Evolutionary conservation across 1,140 invertebrate genomes (phyloP).

Genomic region (Ceratina japonica): DNA sequence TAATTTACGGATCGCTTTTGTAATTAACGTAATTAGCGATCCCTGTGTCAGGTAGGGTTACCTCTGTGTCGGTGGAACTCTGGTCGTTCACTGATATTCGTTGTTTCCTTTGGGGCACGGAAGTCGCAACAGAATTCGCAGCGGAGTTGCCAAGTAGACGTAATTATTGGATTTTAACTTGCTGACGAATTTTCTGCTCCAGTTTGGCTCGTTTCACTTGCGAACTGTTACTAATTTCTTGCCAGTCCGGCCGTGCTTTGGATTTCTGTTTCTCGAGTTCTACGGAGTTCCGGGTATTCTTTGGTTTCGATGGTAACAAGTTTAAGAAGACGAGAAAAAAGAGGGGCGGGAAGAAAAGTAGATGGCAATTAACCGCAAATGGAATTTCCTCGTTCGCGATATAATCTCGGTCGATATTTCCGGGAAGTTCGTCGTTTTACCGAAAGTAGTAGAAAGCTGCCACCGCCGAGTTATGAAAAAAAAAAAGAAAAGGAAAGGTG

Average conservation of each 20-base stretch:
- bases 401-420: not conserved
- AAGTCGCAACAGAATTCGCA: not conserved
- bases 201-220: not conserved
- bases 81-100: not conserved
- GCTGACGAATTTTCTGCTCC: conserved; percentile 5
- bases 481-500: not conserved
- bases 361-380: conserved; percentile 11
- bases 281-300: not conserved
- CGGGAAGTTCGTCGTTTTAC: not conserved
- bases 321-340: not conserved
- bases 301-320: not conserved
- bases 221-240: conserved; percentile 14
- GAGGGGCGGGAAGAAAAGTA: not conserved
- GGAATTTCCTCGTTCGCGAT: conserved; percentile 10
- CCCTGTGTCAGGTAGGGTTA: no score
- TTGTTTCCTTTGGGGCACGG: not conserved
- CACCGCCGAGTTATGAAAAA: not conserved
- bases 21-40: no score
- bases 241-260: not conserved
- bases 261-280: not conserved
- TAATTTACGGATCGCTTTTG: no score
- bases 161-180: conserved; percentile 6
- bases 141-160: not conserved
- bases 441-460: not conserved
- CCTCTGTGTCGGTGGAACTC: not conserved